Evolutionary conservation across 2,113 vertebrate species (phyloP), one percentile per base, ranked within the genome.

Genomic region (Siniperca knerii): DNA sequence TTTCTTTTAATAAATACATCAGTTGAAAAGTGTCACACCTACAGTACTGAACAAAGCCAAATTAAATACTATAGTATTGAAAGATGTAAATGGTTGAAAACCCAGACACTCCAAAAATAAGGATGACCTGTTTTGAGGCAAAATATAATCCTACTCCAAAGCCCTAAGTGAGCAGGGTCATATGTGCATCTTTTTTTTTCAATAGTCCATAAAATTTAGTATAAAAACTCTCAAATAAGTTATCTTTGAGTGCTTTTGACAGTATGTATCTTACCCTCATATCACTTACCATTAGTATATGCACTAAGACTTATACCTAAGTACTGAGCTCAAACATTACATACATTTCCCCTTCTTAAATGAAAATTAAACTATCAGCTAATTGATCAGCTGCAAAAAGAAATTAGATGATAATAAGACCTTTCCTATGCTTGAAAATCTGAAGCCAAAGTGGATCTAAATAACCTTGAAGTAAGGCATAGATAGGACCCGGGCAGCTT

Each of bases 331-430:
- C 46, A 33, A 13, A 61, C 25, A 42, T 82, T 64, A 75, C 33
- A 75, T 62, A 79, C 35, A 25, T 57, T 85, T 67, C n/a, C 20
- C 18, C 25, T 52, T 66, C 69, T 68, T 77, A 82, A 68, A 77
- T 80, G 13, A 75, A 86, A 82, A 82, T 70, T 46, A 57, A 81
- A 91, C 79, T 69, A 90, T 89, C 81, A 82, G 75, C 81, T 93
- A 90, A 95, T 94, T 94, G 92, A 94, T 91, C 92, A 90, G 86
- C 79, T 44, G 84, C 81, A 77, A 75, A 85, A 85, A 77, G 79
- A 92, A 88, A 87, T 87, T 64, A 91, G 85, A 86, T 86, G 83
- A 91, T 92, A 90, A 84, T 87, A 84, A 85, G 62, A 81, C 82
- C 79, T 93, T 85, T 86, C 60, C 25, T 46, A 55, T 78, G 78